A percentile compares a stretch with the other conserved stretches of the same genome.
phyloP scores from a whole-genome alignment of 2,797 vertebrate species.

The Myotis vivesi region DNA sequence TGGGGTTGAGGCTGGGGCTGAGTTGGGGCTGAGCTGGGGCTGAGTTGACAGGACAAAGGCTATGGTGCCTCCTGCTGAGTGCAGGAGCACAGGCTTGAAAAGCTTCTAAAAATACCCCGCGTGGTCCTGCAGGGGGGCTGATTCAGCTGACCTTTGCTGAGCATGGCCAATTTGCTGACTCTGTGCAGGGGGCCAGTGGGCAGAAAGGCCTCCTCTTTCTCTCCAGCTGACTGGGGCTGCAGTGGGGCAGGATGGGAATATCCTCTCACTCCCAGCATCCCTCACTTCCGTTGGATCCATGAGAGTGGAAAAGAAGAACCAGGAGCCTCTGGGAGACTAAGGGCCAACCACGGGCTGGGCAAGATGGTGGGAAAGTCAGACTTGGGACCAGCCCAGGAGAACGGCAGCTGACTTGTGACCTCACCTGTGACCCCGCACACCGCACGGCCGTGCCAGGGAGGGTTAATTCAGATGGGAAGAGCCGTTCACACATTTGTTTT shows the following conservation, averaged over 20 bases:
- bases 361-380: not conserved
- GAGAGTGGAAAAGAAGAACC: not conserved
- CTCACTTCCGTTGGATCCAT: not conserved
- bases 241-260: not conserved
- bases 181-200: not conserved
- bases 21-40: not conserved
- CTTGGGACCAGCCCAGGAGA: not conserved
- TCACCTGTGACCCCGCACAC: too few relatives aligned
- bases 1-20: too few relatives aligned
- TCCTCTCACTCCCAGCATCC: not conserved
- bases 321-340: not conserved
- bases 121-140: conserved; percentile 34
- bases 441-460: not conserved
- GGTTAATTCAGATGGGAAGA: not conserved
- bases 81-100: conserved; percentile 16
- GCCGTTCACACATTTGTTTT: too few relatives aligned
- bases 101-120: conserved; percentile 69
- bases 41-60: not conserved
- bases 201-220: conserved; percentile 15
- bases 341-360: not conserved
- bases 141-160: conserved; percentile 74
- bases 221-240: conserved; percentile 26
- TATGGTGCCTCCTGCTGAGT: conserved; percentile 35
- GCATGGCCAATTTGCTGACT: conserved; percentile 62
- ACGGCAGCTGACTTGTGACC: too few relatives aligned